Base-by-base conservation (phyloP, 2,113 vertebrate genomes). In the Erythrocercus mccallii region DNA sequence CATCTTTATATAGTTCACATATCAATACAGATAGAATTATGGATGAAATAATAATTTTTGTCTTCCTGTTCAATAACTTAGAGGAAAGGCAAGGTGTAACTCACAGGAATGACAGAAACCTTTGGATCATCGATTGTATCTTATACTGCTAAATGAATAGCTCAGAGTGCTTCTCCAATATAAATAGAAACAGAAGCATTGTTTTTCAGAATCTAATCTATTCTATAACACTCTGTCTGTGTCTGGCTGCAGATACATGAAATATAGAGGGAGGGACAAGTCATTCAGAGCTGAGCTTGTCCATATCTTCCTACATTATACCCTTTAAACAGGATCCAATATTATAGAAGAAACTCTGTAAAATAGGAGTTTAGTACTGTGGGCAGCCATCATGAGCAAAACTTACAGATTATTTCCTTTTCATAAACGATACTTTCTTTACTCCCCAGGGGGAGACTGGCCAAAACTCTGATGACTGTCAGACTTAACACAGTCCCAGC, bases 1-100 rank as follows among this genome's bases (percentile, higher is more conserved):
- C 92, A 50, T 79, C 78, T 94, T 87, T 91, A 61, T 83, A 8
- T 66, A 56, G 74, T 95, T 92, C 83, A 50, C 69, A 35, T 68
- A 86, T 62, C 56, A 81, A 47, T 87, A n/a, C 51, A 85, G 37
- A 69, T 51, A 94, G 45, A 90, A 35, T 82, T 93, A 77, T 48
- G 57, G 65, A 86, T 53, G 11, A 81, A 95, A 87, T 86, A 74
- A 88, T 91, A 1, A 31, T 70, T 94, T 78, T 87, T 94, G 13
- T 68, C 30, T 37, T 48, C 37, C 21, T 90, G 12, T 5, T 87
- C 86, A 82, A 42, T 94, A 85, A 37, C 62, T 84, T n/a, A 17
- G 51, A 92, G 57, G 70, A 78, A 71, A 79, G 40, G 38, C 81
- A 90, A 69, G 70, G 79, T 94, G 68, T 93, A 90, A 88, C 31